Conservation (phyloP, 2,113 vertebrate species). For the Heteronetta atricapilla region DNA sequence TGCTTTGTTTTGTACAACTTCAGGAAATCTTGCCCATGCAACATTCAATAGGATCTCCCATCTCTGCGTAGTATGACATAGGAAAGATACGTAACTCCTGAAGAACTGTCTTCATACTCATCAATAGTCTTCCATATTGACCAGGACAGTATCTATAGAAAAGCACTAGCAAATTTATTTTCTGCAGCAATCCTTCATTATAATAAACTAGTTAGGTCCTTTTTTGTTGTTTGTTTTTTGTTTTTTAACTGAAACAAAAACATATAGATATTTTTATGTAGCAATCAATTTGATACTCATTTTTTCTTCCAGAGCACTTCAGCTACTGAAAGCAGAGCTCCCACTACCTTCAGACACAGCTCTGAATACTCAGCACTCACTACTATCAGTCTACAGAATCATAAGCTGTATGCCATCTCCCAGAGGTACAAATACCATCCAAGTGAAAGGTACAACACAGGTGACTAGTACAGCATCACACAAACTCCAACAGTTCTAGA, state of each 20-base stretch:
- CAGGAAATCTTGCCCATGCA: not conserved
- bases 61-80: not conserved
- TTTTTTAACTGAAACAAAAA: not conserved
- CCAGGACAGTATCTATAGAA: rapidly evolving
- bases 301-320: not conserved
- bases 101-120: not conserved
- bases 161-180: not conserved
- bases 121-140: not conserved
- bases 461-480: not conserved
- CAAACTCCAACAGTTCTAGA: not conserved
- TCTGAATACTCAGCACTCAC: not conserved
- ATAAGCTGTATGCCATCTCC: not conserved
- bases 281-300: not conserved
- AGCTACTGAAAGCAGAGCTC: not conserved
- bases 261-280: not conserved
- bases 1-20: not conserved
- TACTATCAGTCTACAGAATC: not conserved
- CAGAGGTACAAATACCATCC: not conserved
- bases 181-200: not conserved
- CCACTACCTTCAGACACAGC: not conserved
- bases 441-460: not conserved
- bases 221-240: no score
- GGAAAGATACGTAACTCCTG: not conserved
- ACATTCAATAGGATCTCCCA: not conserved
- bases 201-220: not conserved